Evolutionary conservation across 2,888 invertebrate genomes (phyloP).

Genomic region (Sympetrum striolatum): DNA sequence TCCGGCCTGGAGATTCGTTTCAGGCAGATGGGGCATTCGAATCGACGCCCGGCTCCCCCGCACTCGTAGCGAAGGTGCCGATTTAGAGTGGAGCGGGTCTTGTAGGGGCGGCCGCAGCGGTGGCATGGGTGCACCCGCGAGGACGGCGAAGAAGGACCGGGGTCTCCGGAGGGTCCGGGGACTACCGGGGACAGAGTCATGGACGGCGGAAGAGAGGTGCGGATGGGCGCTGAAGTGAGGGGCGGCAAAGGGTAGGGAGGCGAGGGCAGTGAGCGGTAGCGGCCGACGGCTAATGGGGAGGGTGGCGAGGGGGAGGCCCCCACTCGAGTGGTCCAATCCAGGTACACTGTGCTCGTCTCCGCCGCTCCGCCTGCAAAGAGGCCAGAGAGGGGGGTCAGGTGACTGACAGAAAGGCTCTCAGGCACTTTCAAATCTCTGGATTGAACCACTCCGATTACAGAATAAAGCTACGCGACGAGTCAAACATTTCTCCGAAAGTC

Average conservation of each 20-base stretch:
- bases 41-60: conserved; percentile 56
- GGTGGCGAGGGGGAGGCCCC: conserved; percentile 35
- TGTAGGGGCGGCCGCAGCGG: conserved; percentile 55
- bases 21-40: conserved; percentile 56
- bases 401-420: conserved; percentile 29
- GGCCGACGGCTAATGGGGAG: conserved; percentile 26
- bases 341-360: conserved; percentile 39
- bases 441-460: conserved; percentile 24
- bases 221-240: conserved; percentile 16
- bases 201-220: conserved; percentile 12
- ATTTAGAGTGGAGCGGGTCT: conserved; percentile 55
- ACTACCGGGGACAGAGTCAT: conserved; percentile 42
- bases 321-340: conserved; percentile 41
- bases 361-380: conserved; percentile 44
- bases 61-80: conserved; percentile 58
- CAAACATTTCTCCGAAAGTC: not conserved
- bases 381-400: conserved; percentile 30
- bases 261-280: conserved; percentile 21
- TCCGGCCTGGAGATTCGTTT: conserved; percentile 50
- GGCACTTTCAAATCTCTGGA: conserved; percentile 25
- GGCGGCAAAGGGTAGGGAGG: conserved; percentile 23
- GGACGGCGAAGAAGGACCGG: conserved; percentile 20
- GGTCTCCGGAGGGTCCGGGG: conserved; percentile 28
- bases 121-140: conserved; percentile 58
- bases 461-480: not conserved